These are phyloP conservation scores for Callipepla californica DNA, from an alignment of 2,113 vertebrate species.

Conservation along the genomic window DNA sequence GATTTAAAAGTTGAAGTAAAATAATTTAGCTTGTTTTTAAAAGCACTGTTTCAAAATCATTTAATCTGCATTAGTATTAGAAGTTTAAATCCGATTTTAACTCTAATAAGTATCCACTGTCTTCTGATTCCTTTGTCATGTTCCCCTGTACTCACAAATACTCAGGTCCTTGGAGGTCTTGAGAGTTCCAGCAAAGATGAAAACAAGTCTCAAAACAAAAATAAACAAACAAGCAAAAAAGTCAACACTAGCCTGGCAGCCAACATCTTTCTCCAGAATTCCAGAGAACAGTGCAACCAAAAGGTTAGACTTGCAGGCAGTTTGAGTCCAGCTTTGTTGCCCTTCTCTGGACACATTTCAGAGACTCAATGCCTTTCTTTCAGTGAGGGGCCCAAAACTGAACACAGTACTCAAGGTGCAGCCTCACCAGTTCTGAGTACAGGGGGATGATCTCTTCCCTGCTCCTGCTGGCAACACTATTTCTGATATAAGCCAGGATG, in stretches of 20 bases:
- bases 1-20: not conserved
- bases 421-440: no score
- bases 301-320: not conserved
- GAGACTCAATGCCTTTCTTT: no score
- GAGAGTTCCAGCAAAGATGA: not conserved
- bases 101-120: not conserved
- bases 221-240: not conserved
- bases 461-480: no score
- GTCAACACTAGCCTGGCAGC: accelerated
- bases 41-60: not conserved
- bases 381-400: no score
- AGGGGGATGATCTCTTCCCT: no score
- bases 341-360: no score
- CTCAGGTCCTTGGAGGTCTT: not conserved
- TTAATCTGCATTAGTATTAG: not conserved
- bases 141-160: not conserved
- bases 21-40: not conserved
- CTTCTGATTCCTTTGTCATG: not conserved
- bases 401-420: no score
- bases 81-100: not conserved
- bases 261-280: not conserved
- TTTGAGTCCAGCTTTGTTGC: not conserved
- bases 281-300: not conserved
- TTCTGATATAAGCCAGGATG: no score
- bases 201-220: not conserved